Conservation (phyloP, 2,113 vertebrate species). For the Neotoma lepida region DNA sequence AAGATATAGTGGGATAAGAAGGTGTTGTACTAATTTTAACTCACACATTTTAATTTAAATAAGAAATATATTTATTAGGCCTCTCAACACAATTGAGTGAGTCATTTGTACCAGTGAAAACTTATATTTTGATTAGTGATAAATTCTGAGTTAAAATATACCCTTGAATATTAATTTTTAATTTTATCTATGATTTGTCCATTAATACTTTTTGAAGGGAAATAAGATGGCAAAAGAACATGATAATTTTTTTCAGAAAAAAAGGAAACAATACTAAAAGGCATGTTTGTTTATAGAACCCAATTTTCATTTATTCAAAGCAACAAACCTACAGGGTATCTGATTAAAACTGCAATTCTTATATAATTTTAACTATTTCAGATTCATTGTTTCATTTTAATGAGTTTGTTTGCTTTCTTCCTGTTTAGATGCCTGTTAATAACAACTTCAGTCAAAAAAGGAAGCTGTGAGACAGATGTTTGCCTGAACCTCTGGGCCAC, state of each 20-base stretch:
- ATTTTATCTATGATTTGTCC: too few species aligned
- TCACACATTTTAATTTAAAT: slow-evolving; percentile 47
- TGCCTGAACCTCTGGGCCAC: not conserved
- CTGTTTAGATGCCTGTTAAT: not conserved
- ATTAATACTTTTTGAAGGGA: not conserved
- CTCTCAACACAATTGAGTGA: not conserved
- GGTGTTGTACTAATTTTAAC: not conserved
- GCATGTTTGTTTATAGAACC: too few species aligned
- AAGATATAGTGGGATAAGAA: not conserved
- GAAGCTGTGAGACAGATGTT: not conserved
- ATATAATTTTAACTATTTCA: not conserved
- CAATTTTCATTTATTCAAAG: not conserved
- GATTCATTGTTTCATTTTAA: not conserved
- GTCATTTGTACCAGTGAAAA: not conserved
- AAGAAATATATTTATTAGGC: slow-evolving; percentile 33
- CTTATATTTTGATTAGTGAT: slow-evolving; percentile 6
- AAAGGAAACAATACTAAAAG: too few species aligned
- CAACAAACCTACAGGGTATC: not conserved
- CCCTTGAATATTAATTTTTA: not conserved
- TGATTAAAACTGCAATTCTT: not conserved
- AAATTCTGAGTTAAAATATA: not conserved
- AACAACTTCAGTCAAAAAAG: not conserved
- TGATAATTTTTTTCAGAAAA: not conserved
- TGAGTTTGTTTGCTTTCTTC: not conserved
- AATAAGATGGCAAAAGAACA: not conserved